These are phyloP conservation scores for Lepisosteus oculatus DNA, from an alignment of 2,113 vertebrate genomes.

Conservation along the genomic window DNA sequence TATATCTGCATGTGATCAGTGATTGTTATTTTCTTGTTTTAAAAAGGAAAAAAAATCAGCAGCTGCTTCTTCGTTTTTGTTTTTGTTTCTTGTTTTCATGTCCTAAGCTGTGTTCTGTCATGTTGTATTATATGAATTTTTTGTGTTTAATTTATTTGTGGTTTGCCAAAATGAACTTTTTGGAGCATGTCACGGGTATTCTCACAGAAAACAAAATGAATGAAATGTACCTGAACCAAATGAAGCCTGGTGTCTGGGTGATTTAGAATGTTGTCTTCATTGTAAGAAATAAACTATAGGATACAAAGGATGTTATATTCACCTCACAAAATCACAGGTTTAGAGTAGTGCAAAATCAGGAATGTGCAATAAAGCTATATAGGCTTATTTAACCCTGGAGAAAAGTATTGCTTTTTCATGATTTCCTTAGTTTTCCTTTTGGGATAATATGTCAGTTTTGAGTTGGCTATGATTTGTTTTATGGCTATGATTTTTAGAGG, in stretches of 20 bases:
- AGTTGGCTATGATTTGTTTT: no score
- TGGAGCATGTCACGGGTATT: slow-evolving; percentile 66
- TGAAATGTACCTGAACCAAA: slow-evolving; percentile 56
- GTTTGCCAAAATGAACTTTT: slow-evolving; percentile 73
- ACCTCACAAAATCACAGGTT: slow-evolving; percentile 42
- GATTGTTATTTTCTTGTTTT: slow-evolving; percentile 61
- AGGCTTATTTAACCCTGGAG: slow-evolving; percentile 63
- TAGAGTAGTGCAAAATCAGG: slow-evolving; percentile 66
- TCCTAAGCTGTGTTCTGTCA: slow-evolving; percentile 54
- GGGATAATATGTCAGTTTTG: no score
- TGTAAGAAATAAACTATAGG: slow-evolving; percentile 30
- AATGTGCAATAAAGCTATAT: slow-evolving; percentile 78
- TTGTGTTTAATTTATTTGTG: slow-evolving; percentile 70
- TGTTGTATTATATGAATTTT: slow-evolving; percentile 65
- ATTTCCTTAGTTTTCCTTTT: slow-evolving; percentile 18
- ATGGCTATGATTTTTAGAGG: no score
- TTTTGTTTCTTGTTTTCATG: slow-evolving; percentile 44
- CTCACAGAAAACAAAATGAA: slow-evolving; percentile 59
- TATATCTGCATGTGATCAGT: slow-evolving; percentile 63
- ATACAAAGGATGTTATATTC: slow-evolving; percentile 52
- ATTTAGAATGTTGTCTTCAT: slow-evolving; percentile 22
- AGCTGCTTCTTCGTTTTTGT: slow-evolving; percentile 44
- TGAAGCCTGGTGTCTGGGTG: slow-evolving; percentile 30
- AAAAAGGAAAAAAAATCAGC: slow-evolving; percentile 60
- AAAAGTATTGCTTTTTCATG: slow-evolving; percentile 32